Evolutionary conservation across 2,888 invertebrate genomes (phyloP), one percentile per base, ranked within the genome.

Genomic region (Litoditis marina): DNA sequence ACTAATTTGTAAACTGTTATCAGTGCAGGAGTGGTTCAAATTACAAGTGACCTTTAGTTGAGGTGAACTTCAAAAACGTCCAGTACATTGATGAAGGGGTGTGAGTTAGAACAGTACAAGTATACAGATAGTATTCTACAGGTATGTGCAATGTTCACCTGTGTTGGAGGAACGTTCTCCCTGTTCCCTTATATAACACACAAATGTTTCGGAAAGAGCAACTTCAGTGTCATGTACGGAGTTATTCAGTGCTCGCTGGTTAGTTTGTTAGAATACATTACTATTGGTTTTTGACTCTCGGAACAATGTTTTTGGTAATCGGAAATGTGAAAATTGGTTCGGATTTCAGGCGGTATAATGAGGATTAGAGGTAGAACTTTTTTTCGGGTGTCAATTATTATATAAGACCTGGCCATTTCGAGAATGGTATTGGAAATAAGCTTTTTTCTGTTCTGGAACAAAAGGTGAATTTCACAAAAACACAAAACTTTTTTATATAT

Each of bases 161-260:
- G 76, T 50, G 71, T 80, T 49, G 80, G 80, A 16, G 79, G 78
- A n/a, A 78, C 78, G 2, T 81, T 74, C 65, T 72, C 77, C 2
- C 69, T 81, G 19, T 69, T 81, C 31, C 81, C 81, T 1, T 79
- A 71, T 59, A 78, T 77, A 7, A 72, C 75, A 1, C 75, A 80
- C 52, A 69, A 68, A 46, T 73, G 73, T 44, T 81, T 81, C 63
- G 78, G 80, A 19, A 66, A 69, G n/a, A 63, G 71, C 16, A 77
- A 81, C 56, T 81, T 81, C 54, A 76, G 78, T 8, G 65, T 81
- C 11, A 70, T 77, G 46, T 81, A 81, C 61, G 80, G 80, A 6
- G 62, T 68, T 32, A 51, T 78, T 28, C 81, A 81, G 61, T 65
- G 73, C 39, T 66, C 77, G 11, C 67, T 80, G 63, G 78, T 78